Conservation (phyloP, 2,888 invertebrate genomes). For the Leucophora obtusa region DNA sequence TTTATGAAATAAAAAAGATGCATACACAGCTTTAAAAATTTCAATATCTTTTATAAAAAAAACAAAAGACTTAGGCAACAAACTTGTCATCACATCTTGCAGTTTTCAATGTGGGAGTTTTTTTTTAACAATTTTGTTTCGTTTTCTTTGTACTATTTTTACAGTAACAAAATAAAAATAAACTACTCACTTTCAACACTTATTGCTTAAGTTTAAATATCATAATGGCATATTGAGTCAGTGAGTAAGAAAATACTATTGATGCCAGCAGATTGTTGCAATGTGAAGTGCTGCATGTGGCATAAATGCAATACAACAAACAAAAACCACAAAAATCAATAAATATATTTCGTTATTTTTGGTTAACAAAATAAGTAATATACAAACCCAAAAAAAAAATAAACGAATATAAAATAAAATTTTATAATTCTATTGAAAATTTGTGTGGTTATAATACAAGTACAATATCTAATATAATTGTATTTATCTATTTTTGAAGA, state of each 20-base stretch:
- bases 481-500: not conserved
- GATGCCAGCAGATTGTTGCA: conserved; percentile 34
- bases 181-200: conserved; percentile 49
- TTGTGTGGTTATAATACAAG: not conserved
- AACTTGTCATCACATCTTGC: conserved; percentile 58
- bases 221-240: conserved; percentile 13
- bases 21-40: not conserved
- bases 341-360: conserved; percentile 54
- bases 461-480: not conserved
- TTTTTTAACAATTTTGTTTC: conserved; percentile 30
- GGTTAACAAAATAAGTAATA: conserved; percentile 40
- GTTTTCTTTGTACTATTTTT: not conserved
- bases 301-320: conserved; percentile 28
- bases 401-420: conserved; percentile 41
- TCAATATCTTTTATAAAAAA: conserved; percentile 2
- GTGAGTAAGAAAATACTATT: conserved; percentile 6
- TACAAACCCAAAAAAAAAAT: conserved; percentile 14
- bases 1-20: not conserved
- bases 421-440: conserved; percentile 56
- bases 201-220: conserved; percentile 41
- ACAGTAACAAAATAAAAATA: conserved; percentile 16
- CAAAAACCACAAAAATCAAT: conserved; percentile 59
- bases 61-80: conserved; percentile 55
- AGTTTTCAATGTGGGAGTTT: conserved; percentile 59
- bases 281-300: conserved; percentile 40